phyloP scores from a whole-genome alignment of 1,140 invertebrate species.

The Propsilocerus akamusi region DNA sequence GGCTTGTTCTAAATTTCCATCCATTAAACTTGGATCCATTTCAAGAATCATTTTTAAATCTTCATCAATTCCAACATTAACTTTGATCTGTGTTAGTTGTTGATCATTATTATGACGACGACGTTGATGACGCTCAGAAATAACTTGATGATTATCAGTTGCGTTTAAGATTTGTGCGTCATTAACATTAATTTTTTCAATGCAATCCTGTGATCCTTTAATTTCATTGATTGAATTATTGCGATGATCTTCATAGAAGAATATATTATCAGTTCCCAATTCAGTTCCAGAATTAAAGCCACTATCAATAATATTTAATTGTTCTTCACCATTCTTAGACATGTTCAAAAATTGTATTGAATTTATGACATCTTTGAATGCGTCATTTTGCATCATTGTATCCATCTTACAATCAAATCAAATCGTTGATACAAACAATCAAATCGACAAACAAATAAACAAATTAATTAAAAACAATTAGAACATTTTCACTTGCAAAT shows the following conservation, averaged over 20 bases:
- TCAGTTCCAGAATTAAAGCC: neutral
- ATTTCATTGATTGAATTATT: neutral
- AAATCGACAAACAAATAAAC: no score
- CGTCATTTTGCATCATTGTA: no score
- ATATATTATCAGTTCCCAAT: neutral
- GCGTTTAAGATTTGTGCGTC: neutral
- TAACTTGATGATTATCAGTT: neutral
- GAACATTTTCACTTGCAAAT: no score
- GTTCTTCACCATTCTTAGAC: no score
- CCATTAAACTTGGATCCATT: conserved; percentile 39
- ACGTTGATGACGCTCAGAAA: neutral
- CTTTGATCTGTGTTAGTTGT: conserved; percentile 17
- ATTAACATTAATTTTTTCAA: neutral
- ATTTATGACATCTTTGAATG: no score
- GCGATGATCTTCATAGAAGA: neutral
- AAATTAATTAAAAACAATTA: no score
- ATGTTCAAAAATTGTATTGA: no score
- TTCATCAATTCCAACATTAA: conserved; percentile 36
- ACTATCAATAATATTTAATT: neutral
- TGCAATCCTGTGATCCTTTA: neutral
- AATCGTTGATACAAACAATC: no score
- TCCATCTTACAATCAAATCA: no score
- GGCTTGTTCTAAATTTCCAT: conserved; percentile 12
- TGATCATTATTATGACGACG: neutral
- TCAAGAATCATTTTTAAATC: conserved; percentile 40